Conservation (phyloP, 2,113 vertebrate species). For the Lepisosteus oculatus region DNA sequence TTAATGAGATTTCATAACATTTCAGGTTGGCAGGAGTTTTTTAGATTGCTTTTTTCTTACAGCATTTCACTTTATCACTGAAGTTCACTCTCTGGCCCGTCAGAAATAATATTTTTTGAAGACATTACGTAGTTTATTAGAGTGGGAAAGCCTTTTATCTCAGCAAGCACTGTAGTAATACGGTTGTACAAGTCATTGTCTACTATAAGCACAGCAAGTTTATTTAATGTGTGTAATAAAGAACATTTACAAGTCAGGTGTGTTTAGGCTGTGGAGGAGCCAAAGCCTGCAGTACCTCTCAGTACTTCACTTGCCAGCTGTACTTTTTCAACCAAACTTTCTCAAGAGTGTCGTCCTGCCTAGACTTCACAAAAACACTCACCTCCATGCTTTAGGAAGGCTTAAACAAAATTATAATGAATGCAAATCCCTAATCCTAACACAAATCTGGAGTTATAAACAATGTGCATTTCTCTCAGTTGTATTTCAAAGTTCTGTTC, state of each 20-base stretch:
- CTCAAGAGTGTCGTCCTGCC: slow-evolving; percentile 26
- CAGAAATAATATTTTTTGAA: slow-evolving; percentile 40
- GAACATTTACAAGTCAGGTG: slow-evolving; percentile 59
- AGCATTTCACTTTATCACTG: no score
- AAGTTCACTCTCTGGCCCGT: slow-evolving; percentile 1
- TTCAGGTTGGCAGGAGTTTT: no score
- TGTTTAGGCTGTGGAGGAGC: slow-evolving; percentile 49
- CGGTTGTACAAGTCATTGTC: neutral
- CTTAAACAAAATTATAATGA: no score
- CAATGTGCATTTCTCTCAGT: no score
- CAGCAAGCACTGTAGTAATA: slow-evolving; percentile 22
- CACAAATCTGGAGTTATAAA: no score
- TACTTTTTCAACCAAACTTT: slow-evolving; percentile 41
- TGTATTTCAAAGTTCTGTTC: no score
- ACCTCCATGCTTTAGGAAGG: no score
- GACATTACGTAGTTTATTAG: slow-evolving; percentile 33
- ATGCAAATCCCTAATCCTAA: no score
- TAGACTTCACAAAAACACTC: no score
- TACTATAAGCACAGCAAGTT: slow-evolving; percentile 27
- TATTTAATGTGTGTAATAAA: slow-evolving; percentile 47
- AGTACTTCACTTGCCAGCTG: slow-evolving; percentile 32
- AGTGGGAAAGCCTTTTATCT: slow-evolving; percentile 46
- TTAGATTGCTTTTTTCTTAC: no score
- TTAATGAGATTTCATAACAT: no score
- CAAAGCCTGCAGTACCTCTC: slow-evolving; percentile 9